Evolutionary conservation across 2,797 vertebrate genomes (phyloP), one percentile per base, ranked within the genome.

Genomic region (Sebastes nivosus): DNA sequence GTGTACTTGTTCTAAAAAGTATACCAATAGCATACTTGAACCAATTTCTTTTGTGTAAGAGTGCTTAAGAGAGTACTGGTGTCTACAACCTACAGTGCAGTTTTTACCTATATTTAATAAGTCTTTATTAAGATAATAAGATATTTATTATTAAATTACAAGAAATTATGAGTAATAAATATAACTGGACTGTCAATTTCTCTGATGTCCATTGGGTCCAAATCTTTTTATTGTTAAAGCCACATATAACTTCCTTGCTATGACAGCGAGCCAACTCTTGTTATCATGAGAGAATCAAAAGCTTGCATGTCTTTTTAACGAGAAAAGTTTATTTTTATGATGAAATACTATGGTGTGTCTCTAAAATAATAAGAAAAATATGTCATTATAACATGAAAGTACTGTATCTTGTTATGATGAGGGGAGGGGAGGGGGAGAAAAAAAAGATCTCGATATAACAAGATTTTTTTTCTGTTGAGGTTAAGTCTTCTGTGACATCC

Each of bases 371-470:
- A 64, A 80, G 69, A 75, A 78, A 70, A 60, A 85, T 6, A 67
- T 83, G 80, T 85, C 82, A 71, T 67, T 67, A 58, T 27, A 72
- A 73, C 75, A 86, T 80, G 57, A 89, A 77, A 55, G 73, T 68
- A 22, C 32, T 32, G 38, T 52, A 67, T 58, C 46, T 27, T 71
- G 75, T 58, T n/a, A 65, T 61, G 32, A 82, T 60, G 22, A 29
- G n/a, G 11, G 0, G 34, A 0, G 0, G 0, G 34, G 10, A n/a
- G 5, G 16, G 0, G 10, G 2, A 6, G 18, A 42, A 42, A 27
- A 30, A 75, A 67, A 59, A 38, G n/a, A 55, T 52, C 38, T 71
- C 71, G 50, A 67, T 50, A 20, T 36, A 8, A 57, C 20, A 24
- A 38, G 18, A 61, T 64, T 60, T 67, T 20, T 20, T 27, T 79